These are phyloP conservation scores for Lepilemur ruficaudatus DNA, from an alignment of 2,797 vertebrate species.

Conservation along the genomic window DNA sequence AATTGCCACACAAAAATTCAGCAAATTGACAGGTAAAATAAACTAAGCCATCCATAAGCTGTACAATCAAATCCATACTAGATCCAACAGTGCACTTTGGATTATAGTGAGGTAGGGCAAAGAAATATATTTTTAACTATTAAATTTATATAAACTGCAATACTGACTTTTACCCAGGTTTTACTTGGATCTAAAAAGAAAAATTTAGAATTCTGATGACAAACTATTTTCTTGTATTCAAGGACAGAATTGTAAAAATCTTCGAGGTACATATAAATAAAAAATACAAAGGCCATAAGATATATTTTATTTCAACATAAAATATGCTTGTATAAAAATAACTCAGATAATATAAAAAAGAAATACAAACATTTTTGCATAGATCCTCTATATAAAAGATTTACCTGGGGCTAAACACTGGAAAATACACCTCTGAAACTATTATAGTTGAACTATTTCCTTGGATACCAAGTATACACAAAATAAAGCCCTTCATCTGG, in stretches of 20 bases:
- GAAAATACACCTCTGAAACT: constrained; percentile 83
- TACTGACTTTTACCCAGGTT: constrained; percentile 54
- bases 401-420: constrained; percentile 48
- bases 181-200: constrained; percentile 52
- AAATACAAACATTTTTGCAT: constrained; percentile 72
- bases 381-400: constrained; percentile 73
- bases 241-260: constrained; percentile 56
- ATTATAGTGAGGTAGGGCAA: constrained; percentile 71
- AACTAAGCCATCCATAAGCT: constrained; percentile 37
- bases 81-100: constrained; percentile 64
- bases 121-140: constrained; percentile 53
- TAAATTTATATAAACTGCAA: constrained; percentile 52
- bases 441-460: constrained; percentile 88
- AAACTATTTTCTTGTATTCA: constrained; percentile 59
- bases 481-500: constrained; percentile 61
- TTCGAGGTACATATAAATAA: constrained; percentile 56
- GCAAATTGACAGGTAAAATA: constrained; percentile 43
- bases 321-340: constrained; percentile 72
- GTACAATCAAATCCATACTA: constrained; percentile 60
- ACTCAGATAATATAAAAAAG: constrained; percentile 71
- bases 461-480: constrained; percentile 89
- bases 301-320: constrained; percentile 71
- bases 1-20: constrained; percentile 11
- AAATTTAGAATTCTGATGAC: constrained; percentile 51
- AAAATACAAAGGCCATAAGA: constrained; percentile 62